Evolutionary conservation across 2,888 invertebrate genomes (phyloP), one percentile per base, ranked within the genome.

Genomic region (Agrilus biguttatus): DNA sequence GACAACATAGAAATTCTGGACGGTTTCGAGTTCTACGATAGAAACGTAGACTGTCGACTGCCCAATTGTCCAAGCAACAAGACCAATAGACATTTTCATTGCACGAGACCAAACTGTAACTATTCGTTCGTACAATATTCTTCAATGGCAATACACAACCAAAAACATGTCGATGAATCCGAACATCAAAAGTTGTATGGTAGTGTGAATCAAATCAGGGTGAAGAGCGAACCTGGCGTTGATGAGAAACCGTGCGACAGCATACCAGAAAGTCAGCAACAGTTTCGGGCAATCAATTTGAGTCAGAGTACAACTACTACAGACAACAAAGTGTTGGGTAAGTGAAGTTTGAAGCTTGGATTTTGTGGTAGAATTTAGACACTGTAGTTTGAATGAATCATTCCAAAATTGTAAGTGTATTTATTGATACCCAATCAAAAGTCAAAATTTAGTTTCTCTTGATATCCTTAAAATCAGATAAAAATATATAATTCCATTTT

Each of bases 11-110:
- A 83, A 52, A 82, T 91, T 42, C 67, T 86, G 33, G 85, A 89
- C 39, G 87, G 88, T 1, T 92, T 88, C 58, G 83, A 87, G 47
- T 87, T 86, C 63, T 91, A 83, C 62, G 84, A 85, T 58, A 72
- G 69, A 40, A 77, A 75, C 57, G 74, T 81, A 14, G 80, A 83
- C 56, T 85, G 85, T 56, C 71, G 80, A 28, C 63, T 80, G 34
- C 62, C 70, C 2, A 74, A 73, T 46, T 86, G 85, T 59, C 74
- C 73, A 41, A 77, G 80, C 60, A 83, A 82, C 59, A 74, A 77
- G 53, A 67, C 76, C n/a, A 79, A 77, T 54, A 69, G 79, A 21
- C 86, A 86, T 62, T 86, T 81, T 60, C 86, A 86, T 61, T 86
- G 86, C 59, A 74, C 78, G 1, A 66, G 80, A 42, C 72, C 77